Base-by-base conservation (phyloP, 2,888 invertebrate genomes). In the Mythimna albipuncta region DNA sequence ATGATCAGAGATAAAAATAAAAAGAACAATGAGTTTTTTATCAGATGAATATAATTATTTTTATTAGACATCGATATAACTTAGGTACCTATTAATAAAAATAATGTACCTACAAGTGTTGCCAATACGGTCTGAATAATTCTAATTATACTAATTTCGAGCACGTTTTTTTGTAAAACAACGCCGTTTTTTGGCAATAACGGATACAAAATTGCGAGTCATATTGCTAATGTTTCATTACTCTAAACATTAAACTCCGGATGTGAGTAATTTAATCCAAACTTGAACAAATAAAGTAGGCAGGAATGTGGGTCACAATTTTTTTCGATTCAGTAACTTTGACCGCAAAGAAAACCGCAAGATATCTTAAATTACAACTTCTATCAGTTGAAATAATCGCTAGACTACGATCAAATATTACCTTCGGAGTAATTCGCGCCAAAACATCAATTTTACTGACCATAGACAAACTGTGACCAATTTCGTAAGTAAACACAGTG, bases 321-420 rank as follows among this genome's bases (percentile, higher is more conserved):
- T 81, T 81, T 82, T 74, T 52, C 69, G 62, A 66, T 76, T 77
- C 79, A 84, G 74, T 76, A 62, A 67, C 64, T 79, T 64, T 10
- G 66, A 85, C 87, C 88, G 55, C 86, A 84, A 70, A 57, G 38
- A 21, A 62, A 74, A 75, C 81, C 82, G 55, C 82, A 68, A 2
- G 32, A 16, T 69, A 47, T 68, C 66, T 83, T 64, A 54, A 57
- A 75, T 80, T 83, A 76, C 80, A 68, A 68, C 47, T 74, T 65
- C 72, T 79, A 69, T 47, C 62, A 58, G 32, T 77, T 67, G 64
- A 72, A 78, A 81, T 81, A 80, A 80, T 68, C 64, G 67, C 21
- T 21, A 66, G 61, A 83, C 87, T 87, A 64, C 85, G 85, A 80
- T 78, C 73, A 77, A 75, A 64, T 57, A 41, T 73, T 71, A 69